A percentile compares a stretch with the other conserved stretches of the same genome.
phyloP scores from a whole-genome alignment of 2,888 invertebrate species.

The Nipponacmea schrenckii region DNA sequence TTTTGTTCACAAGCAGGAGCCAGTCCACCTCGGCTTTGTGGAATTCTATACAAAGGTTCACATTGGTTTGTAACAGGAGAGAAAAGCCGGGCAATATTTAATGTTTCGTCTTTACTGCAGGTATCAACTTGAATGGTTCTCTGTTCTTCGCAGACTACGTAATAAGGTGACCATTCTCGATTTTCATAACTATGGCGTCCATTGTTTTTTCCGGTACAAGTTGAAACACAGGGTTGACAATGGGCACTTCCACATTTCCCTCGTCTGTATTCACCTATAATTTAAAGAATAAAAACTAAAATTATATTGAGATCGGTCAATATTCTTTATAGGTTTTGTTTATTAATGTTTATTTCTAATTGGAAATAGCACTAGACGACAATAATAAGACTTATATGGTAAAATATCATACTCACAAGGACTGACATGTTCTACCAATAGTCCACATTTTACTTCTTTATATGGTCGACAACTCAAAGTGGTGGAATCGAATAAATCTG shows the following conservation, averaged over 20 bases:
- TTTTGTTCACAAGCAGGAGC: conserved; percentile 9
- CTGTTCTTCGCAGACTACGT: conserved; percentile 7
- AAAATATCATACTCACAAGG: conserved; percentile 17
- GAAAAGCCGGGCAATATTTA: conserved; percentile 10
- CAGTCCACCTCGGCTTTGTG: conserved; percentile 1
- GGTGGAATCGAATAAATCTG: conserved; percentile 12
- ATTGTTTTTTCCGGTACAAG: background rate
- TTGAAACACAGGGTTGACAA: conserved; percentile 15
- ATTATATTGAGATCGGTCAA: background rate
- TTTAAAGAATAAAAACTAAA: background rate
- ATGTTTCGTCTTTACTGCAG: conserved; percentile 6
- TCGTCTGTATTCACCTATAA: conserved; percentile 21
- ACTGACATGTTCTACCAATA: conserved; percentile 5
- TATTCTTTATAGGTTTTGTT: background rate
- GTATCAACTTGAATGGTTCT: conserved; percentile 2
- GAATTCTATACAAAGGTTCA: conserved; percentile 22
- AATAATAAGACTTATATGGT: too few species aligned
- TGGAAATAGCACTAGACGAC: background rate
- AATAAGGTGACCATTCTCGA: conserved; percentile 20
- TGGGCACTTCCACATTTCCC: conserved; percentile 12
- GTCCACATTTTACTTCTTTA: conserved; percentile 16
- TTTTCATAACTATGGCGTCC: background rate
- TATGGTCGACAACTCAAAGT: conserved; percentile 14
- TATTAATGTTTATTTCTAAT: background rate
- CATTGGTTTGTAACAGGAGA: conserved; percentile 12